Base-by-base conservation (phyloP, 1,140 invertebrate species). In the Pemphigus obesinymphae region DNA sequence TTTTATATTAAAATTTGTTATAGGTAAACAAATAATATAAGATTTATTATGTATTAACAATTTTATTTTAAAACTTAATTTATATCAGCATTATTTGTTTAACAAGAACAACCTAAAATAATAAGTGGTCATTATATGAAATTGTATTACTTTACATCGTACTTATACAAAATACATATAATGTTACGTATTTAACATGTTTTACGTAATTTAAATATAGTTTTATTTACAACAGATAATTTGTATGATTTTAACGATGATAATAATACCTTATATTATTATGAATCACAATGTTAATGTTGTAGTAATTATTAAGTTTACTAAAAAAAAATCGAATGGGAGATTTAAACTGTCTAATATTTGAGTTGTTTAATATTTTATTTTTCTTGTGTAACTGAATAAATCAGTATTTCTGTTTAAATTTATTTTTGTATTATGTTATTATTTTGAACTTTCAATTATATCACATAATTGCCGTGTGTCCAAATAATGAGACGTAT, bases 331-430 rank as follows among this genome's bases (percentile, higher is more conserved):
- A 23, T 8, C 11, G 10, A 70, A 63, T 37, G 23, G 29, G 29
- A 73, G 26, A 11, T 45, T 72, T 45, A 17, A 48, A 20, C 50
- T 50, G 50, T 48, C 8, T 50, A 29, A 73, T 73, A 11, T 50
- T 50, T 73, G 26, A 72, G 26, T 48, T 73, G 70, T 73, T 70
- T 73, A 15, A 73, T 73, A 73, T 50, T n/a, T 50, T 73, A 73
- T 50, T 50, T 73, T 72, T 73, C 0, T 73, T 73, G 43, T 73
- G 29, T 50, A 73, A 73, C 45, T 73, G 43, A 73, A 73, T 73
- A 73, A 73, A 73, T 73, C 70, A 73, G 70, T 73, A 43, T 73
- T 43, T 70, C 37, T 50, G 70, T 73, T 73, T 73, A 50, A 48
- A 73, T 73, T 50, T 31, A 73, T 73, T 48, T 50, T 73, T 73